Percentiles rank a stretch among this genome's conserved stretches.
Conservation (phyloP, 2,113 vertebrate species). For the Laterallus jamaicensis region DNA sequence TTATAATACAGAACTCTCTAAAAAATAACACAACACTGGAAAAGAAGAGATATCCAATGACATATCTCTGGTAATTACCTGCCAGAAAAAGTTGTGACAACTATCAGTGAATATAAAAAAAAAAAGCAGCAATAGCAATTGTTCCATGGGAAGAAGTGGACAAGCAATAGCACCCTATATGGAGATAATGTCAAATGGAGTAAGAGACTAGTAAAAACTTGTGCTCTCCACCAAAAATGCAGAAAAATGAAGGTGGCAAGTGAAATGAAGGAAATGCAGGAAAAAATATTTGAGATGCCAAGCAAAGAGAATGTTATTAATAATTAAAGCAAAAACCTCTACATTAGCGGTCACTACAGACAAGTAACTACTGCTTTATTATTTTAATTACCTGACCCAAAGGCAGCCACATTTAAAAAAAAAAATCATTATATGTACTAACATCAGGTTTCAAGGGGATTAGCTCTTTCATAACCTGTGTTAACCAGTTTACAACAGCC, state of each 20-base stretch:
- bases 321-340: neutral
- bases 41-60: neutral
- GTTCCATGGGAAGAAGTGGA: neutral
- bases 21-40: neutral
- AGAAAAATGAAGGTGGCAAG: neutral
- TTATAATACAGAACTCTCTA: neutral
- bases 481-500: conserved; percentile 6
- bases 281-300: neutral
- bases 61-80: neutral
- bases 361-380: conserved; percentile 11
- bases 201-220: neutral
- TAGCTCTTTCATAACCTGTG: neutral
- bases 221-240: neutral
- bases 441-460: neutral
- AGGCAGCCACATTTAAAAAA: neutral
- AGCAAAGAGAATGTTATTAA: neutral
- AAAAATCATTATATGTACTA: neutral
- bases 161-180: neutral
- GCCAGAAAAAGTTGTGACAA: neutral
- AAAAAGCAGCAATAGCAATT: neutral
- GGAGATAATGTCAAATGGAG: neutral
- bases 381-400: conserved; percentile 23
- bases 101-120: neutral
- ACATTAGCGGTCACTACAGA: neutral
- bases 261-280: neutral